Evolutionary conservation across 35 echinoderm and acorn worm genomes (phyloP).

Genomic region (Lytechinus pictus): DNA sequence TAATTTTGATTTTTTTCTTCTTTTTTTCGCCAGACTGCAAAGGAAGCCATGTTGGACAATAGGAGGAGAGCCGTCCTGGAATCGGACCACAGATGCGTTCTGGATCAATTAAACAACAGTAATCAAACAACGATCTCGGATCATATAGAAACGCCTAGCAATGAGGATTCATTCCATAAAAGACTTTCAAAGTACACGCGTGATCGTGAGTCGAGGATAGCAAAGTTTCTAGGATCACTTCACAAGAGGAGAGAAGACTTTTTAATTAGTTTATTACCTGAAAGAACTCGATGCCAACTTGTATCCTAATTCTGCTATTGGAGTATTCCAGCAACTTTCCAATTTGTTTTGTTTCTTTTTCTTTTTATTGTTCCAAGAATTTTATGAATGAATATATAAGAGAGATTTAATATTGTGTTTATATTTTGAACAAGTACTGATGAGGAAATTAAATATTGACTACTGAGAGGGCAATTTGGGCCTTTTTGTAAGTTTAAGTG

Average conservation of each 20-base stretch:
- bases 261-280: constrained; percentile 24
- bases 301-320: not conserved
- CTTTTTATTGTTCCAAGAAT: not conserved
- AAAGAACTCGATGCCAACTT: constrained; percentile 23
- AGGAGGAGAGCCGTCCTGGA: constrained; percentile 51
- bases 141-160: not conserved
- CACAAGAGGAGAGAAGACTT: constrained; percentile 37
- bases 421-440: not conserved
- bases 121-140: constrained; percentile 20
- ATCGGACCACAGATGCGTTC: constrained; percentile 65
- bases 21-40: constrained; percentile 61
- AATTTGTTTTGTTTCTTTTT: not conserved
- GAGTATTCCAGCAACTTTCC: not conserved
- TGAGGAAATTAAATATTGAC: not conserved
- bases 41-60: constrained; percentile 45
- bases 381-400: not conserved
- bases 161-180: constrained; percentile 22
- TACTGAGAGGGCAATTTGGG: too few relatives aligned
- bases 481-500: too few relatives aligned
- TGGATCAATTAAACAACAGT: constrained; percentile 41
- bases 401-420: not conserved
- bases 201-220: constrained; percentile 78
- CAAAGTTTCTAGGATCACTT: constrained; percentile 59
- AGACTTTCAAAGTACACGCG: constrained; percentile 62
- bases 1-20: not conserved